Evolutionary conservation across 2,797 vertebrate species (phyloP), one percentile per base, ranked within the genome.

Genomic region (Melanotaenia nigrans): DNA sequence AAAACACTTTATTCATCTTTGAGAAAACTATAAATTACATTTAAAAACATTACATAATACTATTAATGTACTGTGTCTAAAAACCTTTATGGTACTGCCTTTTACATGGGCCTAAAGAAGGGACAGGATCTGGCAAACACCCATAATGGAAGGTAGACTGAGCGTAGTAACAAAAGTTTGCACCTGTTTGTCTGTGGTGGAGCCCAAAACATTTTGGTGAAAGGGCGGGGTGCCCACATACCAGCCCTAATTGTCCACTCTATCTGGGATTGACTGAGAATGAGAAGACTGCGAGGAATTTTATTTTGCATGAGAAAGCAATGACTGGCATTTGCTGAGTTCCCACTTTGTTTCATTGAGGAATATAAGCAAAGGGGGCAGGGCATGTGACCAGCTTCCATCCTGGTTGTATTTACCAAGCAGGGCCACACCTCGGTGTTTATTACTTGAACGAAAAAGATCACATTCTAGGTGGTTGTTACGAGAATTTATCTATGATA

Each of bases 321-420:
- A 86, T 54, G 86, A 30, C 68, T 66, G 89, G 89, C 73, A 93
- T 94, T 88, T 91, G 91, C 92, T 89, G 93, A 94, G 79, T 64
- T 64, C 30, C 77, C 71, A 66, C 58, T 90, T 90, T 83, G 62
- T 66, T 67, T 81, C 85, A 84, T 78, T 82, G 86, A 89, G 68
- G 81, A 92, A 79, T 75, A 81, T 64, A 87, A 47, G 40, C 36
- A 67, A 60, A 5, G 5, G 42, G 68, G 25, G 33, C 3, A 6
- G 61, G 60, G 53, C 87, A 87, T 71, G 82, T 85, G 82, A 90
- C 73, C 55, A 28, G 20, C 61, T 63, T 49, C 61, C 55, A 51
- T 57, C 16, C 78, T 59, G 47, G 16, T 28, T 18, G 67, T 78
- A 71, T 87, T 89, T 85, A 85, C 73, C 32, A 68, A 68, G 69